Base-by-base conservation (phyloP, 2,797 vertebrate species). In the Tiaroga cobitis region DNA sequence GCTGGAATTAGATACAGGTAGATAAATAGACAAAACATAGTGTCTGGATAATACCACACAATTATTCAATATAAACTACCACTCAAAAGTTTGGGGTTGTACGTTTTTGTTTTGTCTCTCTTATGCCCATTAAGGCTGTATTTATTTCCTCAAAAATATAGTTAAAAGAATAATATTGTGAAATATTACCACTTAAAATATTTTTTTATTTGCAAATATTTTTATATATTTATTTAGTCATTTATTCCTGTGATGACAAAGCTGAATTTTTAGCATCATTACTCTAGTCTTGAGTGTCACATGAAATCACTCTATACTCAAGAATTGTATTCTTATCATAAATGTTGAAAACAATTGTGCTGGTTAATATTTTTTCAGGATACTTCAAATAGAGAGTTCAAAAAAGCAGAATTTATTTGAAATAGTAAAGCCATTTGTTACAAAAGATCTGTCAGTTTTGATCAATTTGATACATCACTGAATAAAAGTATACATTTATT, bases 11-110 rank as follows among this genome's bases (percentile, higher is more conserved):
- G 43, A 67, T 41, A 51, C 43, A 74, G 16, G 32, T 63, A 65
- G 29, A 18, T n/a, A 70, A 61, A 59, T 29, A 85, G 76, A 80
- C 68, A 63, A 46, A 49, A 46, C 39, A 5, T 37, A 70, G 37
- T n/a, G 26, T 9, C 78, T 43, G 16, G n/a, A 54, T 49, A 54
- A 56, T 37, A 76, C 29, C 11, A 56, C 41, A 46, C 49, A 76
- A 76, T 24, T 76, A 37, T 6, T 56, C 29, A 56, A 76, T 56
- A 56, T 54, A 37, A 76, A 15, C 19, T 13, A 3, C 5, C 10
- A 32, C 34, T 75, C 5, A 75, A 54, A 51, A 21, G 5, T 49
- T 9, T n/a, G 3, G 41, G n/a, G 69, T 54, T 54, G 51, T 15
- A 49, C 16, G 19, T 49, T 49, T 18, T 21, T 19, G n/a, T 8